phyloP scores from a whole-genome alignment of 2,888 invertebrate genomes.

The Zygothrica quintamaculata region DNA sequence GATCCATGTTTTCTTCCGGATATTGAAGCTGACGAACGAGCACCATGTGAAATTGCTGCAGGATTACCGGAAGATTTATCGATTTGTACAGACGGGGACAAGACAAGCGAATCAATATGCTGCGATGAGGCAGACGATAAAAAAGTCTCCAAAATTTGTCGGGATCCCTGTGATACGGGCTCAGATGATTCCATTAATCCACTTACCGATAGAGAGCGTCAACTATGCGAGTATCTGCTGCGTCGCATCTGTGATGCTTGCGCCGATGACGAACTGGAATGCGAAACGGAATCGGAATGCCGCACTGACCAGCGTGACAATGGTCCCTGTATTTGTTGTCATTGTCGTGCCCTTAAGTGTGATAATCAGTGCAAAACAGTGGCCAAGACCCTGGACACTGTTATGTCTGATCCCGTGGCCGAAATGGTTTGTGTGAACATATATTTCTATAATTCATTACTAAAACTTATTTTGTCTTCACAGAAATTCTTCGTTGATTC shows the following conservation, averaged over 20 bases:
- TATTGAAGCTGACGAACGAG: too few species aligned
- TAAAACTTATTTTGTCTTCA: not conserved
- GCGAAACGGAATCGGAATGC: not conserved
- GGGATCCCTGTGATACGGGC: not conserved
- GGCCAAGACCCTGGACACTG: conserved; percentile 50
- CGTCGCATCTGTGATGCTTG: conserved; percentile 46
- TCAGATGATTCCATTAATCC: conserved; percentile 6
- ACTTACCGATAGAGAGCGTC: conserved; percentile 44
- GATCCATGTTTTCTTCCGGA: too few species aligned
- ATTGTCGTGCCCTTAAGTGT: conserved; percentile 63
- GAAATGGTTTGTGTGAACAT: conserved; percentile 61
- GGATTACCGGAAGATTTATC: too few species aligned
- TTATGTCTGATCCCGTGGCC: conserved; percentile 52
- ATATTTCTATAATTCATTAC: too few species aligned
- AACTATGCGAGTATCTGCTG: conserved; percentile 44
- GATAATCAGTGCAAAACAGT: conserved; percentile 62
- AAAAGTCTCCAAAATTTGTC: not conserved
- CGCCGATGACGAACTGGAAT: not conserved
- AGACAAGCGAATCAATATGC: too few species aligned
- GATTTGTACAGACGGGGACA: too few species aligned
- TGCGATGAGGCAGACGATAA: too few species aligned
- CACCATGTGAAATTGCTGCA: too few species aligned
- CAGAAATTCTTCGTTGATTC: conserved; percentile 82
- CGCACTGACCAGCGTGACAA: conserved; percentile 2
- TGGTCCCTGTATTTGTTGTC: conserved; percentile 68